These are phyloP conservation scores for Oegoconia quadripuncta DNA, from an alignment of 2,888 invertebrate species.

Conservation along the genomic window DNA sequence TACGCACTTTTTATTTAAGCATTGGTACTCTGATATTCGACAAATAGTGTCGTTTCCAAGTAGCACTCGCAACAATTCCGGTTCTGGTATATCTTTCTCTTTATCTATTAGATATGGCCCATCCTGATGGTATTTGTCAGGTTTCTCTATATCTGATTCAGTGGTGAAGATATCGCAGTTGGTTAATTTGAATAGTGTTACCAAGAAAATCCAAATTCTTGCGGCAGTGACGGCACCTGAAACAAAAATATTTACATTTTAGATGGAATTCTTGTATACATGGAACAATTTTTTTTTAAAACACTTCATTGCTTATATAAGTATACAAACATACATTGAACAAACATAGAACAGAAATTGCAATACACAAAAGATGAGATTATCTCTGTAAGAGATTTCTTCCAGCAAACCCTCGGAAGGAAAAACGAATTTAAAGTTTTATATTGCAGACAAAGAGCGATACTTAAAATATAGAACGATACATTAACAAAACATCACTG, in stretches of 20 bases:
- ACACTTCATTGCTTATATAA: too few species aligned
- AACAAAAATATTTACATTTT: constrained; percentile 39
- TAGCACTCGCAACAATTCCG: constrained; percentile 60
- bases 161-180: constrained; percentile 53
- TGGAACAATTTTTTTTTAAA: too few species aligned
- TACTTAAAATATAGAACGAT: too few species aligned
- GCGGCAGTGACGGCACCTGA: constrained; percentile 50
- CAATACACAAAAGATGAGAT: too few species aligned
- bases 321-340: too few species aligned
- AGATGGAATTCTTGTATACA: too few species aligned
- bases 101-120: constrained; percentile 23
- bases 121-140: constrained; percentile 41
- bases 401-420: too few species aligned
- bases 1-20: constrained; percentile 83
- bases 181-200: constrained; percentile 43
- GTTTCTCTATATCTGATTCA: constrained; percentile 25
- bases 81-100: constrained; percentile 51
- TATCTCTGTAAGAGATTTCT: too few species aligned
- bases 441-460: too few species aligned
- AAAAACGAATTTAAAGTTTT: too few species aligned
- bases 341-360: too few species aligned
- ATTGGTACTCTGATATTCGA: constrained; percentile 83
- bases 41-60: constrained; percentile 76
- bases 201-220: constrained; percentile 43
- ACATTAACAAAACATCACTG: too few species aligned